Conservation (phyloP, 2,888 invertebrate genomes). For the Temnothorax ravouxi region DNA sequence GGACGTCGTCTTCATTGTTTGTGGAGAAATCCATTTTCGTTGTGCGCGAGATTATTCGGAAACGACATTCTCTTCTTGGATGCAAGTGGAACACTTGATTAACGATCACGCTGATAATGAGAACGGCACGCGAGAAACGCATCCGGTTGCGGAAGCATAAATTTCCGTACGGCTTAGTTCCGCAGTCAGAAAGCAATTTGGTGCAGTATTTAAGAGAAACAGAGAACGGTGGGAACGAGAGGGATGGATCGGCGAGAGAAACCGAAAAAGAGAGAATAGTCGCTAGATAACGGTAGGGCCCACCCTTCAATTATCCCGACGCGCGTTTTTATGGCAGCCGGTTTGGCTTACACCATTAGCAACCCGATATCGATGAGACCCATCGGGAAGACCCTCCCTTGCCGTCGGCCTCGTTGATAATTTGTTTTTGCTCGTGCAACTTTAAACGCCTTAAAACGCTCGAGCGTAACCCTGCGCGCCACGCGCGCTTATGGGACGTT, state of each 20-base stretch:
- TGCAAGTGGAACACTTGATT: background rate
- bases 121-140: conserved; percentile 28
- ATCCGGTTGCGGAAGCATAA: conserved; percentile 74
- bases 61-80: background rate
- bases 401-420: conserved; percentile 10
- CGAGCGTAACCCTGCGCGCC: background rate
- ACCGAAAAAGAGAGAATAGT: conserved; percentile 66
- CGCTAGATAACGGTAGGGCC: conserved; percentile 73
- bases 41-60: background rate
- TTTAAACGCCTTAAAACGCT: conserved; percentile 47
- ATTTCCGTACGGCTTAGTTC: conserved; percentile 76
- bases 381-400: conserved; percentile 44
- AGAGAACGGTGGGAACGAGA: conserved; percentile 62
- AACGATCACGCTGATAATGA: conserved; percentile 40
- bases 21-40: background rate
- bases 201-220: conserved; percentile 78
- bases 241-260: conserved; percentile 64
- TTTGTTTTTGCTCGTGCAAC: conserved; percentile 54
- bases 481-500: background rate
- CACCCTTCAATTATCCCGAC: conserved; percentile 82
- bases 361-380: conserved; percentile 79
- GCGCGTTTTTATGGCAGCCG: conserved; percentile 81
- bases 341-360: conserved; percentile 84
- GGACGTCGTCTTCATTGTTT: background rate
- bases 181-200: conserved; percentile 78